Percentiles rank a stretch among this genome's conserved stretches.
Evolutionary conservation across 1,140 invertebrate genomes (phyloP).

Genomic region (Pomacea maculata): DNA sequence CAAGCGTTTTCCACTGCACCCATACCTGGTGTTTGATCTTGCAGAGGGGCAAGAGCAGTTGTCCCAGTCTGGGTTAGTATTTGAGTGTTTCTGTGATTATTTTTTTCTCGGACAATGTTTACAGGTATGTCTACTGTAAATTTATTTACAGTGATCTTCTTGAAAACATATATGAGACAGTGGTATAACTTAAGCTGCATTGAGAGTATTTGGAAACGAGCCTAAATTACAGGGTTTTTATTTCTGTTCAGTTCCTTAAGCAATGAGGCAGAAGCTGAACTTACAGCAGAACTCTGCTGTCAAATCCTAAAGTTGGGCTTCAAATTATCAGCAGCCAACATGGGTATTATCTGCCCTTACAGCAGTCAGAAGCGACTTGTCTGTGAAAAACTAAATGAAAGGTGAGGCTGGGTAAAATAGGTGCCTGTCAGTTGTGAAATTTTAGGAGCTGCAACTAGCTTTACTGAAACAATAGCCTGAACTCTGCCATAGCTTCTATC

Average conservation of each 20-base stretch:
- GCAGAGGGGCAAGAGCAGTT: constrained; percentile 39
- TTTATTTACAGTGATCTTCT: background rate
- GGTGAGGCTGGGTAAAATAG: constrained; percentile 24
- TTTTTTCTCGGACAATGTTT: background rate
- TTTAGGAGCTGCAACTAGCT: too few species aligned
- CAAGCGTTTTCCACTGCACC: constrained; percentile 30
- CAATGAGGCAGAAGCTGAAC: constrained; percentile 55
- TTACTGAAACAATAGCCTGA: too few species aligned
- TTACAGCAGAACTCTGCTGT: constrained; percentile 48
- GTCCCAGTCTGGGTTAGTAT: constrained; percentile 5
- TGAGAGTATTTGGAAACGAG: too few species aligned
- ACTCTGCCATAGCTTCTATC: too few species aligned
- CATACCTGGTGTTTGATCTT: constrained; percentile 55
- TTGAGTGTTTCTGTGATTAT: background rate
- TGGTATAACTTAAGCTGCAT: too few species aligned
- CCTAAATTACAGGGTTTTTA: background rate
- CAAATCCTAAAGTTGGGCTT: constrained; percentile 27
- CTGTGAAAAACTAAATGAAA: constrained; percentile 25
- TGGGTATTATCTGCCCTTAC: constrained; percentile 62
- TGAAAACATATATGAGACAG: background rate
- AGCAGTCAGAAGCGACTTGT: constrained; percentile 49
- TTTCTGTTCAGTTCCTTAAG: constrained; percentile 41
- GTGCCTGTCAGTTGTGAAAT: background rate
- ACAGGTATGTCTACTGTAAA: background rate
- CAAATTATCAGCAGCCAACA: constrained; percentile 21